Percentiles rank a stretch among this genome's conserved stretches.
phyloP scores from a whole-genome alignment of 1,140 invertebrate genomes.

The Parasteatoda tepidariorum region DNA sequence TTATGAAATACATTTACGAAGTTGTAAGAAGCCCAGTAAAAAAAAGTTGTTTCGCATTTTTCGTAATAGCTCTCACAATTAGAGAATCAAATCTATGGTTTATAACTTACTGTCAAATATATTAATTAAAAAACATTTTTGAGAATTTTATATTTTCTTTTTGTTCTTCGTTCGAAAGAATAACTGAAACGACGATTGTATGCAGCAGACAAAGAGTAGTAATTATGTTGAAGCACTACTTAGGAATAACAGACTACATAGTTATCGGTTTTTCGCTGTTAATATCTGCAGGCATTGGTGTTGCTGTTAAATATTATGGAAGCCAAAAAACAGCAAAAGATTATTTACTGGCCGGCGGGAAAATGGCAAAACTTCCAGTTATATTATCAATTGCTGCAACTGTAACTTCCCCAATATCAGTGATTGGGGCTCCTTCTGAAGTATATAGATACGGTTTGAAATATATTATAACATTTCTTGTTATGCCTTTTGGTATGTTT shows the following conservation, averaged over 20 bases:
- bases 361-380: conserved; percentile 83
- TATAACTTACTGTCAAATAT: no score
- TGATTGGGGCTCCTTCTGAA: conserved; percentile 76
- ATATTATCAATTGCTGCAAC: conserved; percentile 90
- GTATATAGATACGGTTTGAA: background rate
- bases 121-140: no score
- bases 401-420: conserved; percentile 85
- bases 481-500: conserved; percentile 80
- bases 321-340: conserved; percentile 78
- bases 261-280: background rate
- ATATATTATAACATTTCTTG: conserved; percentile 65
- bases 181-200: no score
- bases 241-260: background rate
- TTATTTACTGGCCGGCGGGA: conserved; percentile 82
- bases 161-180: no score
- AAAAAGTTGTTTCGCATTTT: no score
- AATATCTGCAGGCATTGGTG: background rate
- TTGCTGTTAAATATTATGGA: background rate
- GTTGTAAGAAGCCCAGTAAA: no score
- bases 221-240: no score
- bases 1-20: no score
- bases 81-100: no score
- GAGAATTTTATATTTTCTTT: no score
- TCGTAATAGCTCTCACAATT: no score
- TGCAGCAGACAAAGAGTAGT: no score